Percentiles rank a stretch among this genome's conserved stretches.
Conservation (phyloP, 23 tunicate genomes). For the Ascidia mentula region DNA sequence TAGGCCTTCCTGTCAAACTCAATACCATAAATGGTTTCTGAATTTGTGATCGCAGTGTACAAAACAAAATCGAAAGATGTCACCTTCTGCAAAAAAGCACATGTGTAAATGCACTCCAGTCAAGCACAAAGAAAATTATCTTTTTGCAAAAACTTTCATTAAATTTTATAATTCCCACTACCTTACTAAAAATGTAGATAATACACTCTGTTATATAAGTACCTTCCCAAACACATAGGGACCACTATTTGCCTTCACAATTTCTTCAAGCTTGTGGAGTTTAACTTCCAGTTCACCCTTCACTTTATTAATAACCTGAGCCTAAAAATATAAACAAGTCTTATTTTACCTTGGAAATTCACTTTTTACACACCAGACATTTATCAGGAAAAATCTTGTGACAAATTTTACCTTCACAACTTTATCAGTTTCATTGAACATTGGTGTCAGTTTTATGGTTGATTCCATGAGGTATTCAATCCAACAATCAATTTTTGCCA, state of each 20-base stretch:
- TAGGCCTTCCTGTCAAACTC: neutral
- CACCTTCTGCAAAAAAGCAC: neutral
- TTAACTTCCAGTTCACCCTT: slow-evolving; percentile 5
- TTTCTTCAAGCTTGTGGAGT: slow-evolving; percentile 18
- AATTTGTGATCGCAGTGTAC: neutral
- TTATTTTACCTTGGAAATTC: neutral
- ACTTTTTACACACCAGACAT: too few relatives aligned
- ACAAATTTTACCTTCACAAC: neutral
- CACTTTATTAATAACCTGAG: neutral
- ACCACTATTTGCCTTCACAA: slow-evolving; percentile 12
- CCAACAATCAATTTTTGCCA: slow-evolving; percentile 2
- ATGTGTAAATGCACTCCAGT: too few relatives aligned
- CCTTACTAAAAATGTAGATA: too few relatives aligned
- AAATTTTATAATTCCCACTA: too few relatives aligned
- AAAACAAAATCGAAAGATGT: neutral
- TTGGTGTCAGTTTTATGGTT: neutral
- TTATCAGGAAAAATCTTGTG: too few relatives aligned
- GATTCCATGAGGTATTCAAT: neutral
- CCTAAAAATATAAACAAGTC: neutral
- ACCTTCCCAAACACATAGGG: slow-evolving; percentile 30
- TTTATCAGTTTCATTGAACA: neutral
- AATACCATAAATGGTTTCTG: neutral
- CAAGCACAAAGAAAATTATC: neutral
- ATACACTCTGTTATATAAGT: neutral
- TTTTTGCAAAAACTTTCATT: too few relatives aligned